Evolutionary conservation across 2,888 invertebrate species (phyloP), one percentile per base, ranked within the genome.

Genomic region (Stratiomys singularior): DNA sequence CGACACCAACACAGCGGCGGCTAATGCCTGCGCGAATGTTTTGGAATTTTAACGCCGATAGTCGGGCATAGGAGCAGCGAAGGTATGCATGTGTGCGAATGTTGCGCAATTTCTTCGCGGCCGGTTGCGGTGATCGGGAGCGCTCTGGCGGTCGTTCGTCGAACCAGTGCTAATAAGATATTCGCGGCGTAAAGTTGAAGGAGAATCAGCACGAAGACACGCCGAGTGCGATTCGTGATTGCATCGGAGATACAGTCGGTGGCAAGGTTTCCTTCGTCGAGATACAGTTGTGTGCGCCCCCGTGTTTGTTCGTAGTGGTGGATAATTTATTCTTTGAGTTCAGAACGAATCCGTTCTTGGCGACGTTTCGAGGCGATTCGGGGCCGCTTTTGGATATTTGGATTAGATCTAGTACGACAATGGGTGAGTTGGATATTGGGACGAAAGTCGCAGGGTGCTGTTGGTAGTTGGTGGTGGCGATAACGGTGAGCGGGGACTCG

Each of bases 81-180:
- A 46, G 63, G 64, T 60, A 72, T 63, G 64, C 46, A 11, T 5
- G 28, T 79, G 79, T 72, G 56, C 13, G 79, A 76, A 78, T 78
- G 76, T 79, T 79, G 79, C 79, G 79, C 79, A 79, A 79, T 78
- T 79, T 76, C 63, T 72, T 72, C 76, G 76, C 1, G 60, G 66
- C 71, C 66, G 78, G 76, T 56, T 25, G 64, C 76, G 21, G 44
- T 78, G 76, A 56, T 21, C 64, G 44, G 7, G 37, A 47, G 77
- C 74, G 56, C 79, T 67, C 79, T 77, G 63, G 72, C 25, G 74
- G 77, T 15, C 64, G 56, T 72, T 23, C 27, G 76, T 25, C 13
- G 46, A 69, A 69, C 46, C 44, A 64, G 7, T 9, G n/a, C 28
- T 15, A 47, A 47, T 25, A 47, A 23, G 11, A 23, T 47, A 13